phyloP scores from a whole-genome alignment of 2,113 vertebrate species.

The Barbus barbus region DNA sequence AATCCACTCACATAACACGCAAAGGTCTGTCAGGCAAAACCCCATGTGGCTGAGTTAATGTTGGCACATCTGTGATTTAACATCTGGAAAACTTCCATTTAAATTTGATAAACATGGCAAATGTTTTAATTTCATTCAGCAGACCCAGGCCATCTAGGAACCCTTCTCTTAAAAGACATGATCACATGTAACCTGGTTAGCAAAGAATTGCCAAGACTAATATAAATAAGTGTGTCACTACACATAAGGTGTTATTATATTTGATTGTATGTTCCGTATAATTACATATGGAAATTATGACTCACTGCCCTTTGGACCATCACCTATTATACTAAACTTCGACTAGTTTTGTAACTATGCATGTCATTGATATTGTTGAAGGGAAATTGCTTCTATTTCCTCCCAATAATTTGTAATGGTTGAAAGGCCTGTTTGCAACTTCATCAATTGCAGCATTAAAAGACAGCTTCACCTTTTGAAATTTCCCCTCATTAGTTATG shows the following conservation, averaged over 20 bases:
- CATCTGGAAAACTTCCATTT: slow-evolving; percentile 65
- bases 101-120: slow-evolving; percentile 58
- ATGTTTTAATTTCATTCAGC: slow-evolving; percentile 60
- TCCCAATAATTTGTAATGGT: slow-evolving; percentile 68
- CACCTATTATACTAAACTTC: background rate
- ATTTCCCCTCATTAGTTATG: slow-evolving; percentile 62
- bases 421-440: slow-evolving; percentile 40
- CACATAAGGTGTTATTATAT: too few species aligned
- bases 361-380: slow-evolving; percentile 57
- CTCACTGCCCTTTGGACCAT: background rate
- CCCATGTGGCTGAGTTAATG: slow-evolving; percentile 48
- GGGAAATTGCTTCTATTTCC: too few species aligned
- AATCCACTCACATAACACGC: slow-evolving; percentile 31
- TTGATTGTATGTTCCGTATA: too few species aligned
- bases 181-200: background rate
- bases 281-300: slow-evolving; percentile 2
- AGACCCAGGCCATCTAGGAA: slow-evolving; percentile 61
- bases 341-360: slow-evolving; percentile 14
- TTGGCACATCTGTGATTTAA: slow-evolving; percentile 62
- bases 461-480: slow-evolving; percentile 66
- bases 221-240: too few species aligned
- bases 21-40: slow-evolving; percentile 39
- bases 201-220: background rate
- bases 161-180: slow-evolving; percentile 37
- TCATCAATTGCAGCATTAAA: slow-evolving; percentile 54